phyloP scores from a whole-genome alignment of 2,797 vertebrate species.

The Amblyraja radiata region DNA sequence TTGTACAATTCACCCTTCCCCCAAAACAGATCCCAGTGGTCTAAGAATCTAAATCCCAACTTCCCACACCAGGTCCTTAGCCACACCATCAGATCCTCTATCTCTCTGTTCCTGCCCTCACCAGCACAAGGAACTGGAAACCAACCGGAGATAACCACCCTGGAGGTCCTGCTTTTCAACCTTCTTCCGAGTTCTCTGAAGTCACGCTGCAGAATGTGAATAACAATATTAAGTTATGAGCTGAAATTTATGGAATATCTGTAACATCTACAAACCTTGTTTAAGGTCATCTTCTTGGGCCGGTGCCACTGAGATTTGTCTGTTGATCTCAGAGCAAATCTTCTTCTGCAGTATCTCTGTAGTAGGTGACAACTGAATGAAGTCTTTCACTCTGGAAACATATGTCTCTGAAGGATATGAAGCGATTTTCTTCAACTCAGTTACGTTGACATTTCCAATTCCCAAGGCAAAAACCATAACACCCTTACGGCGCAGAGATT shows the following conservation, averaged over 20 bases:
- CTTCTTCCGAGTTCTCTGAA: too few relatives aligned
- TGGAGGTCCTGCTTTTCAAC: too few relatives aligned
- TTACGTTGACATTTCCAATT: conserved; percentile 49
- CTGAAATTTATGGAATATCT: background rate
- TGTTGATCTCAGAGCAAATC: conserved; percentile 58
- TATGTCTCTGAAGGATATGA: conserved; percentile 62
- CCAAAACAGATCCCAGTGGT: too few relatives aligned
- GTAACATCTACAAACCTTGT: conserved; percentile 54
- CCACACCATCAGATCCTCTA: too few relatives aligned
- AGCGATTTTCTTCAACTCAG: conserved; percentile 58
- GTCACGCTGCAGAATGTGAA: background rate
- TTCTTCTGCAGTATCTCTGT: conserved; percentile 56
- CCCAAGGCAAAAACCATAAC: conserved; percentile 65
- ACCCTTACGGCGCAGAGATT: conserved; percentile 52
- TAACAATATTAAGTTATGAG: background rate
- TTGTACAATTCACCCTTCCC: too few relatives aligned
- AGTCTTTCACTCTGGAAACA: conserved; percentile 55
- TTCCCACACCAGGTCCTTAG: too few relatives aligned
- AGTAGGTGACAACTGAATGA: conserved; percentile 55
- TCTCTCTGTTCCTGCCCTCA: too few relatives aligned
- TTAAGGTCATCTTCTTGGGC: conserved; percentile 44
- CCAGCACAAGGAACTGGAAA: too few relatives aligned
- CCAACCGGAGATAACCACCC: too few relatives aligned
- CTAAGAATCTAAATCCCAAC: too few relatives aligned
- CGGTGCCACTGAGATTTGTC: conserved; percentile 40